These are phyloP conservation scores for Drosophila picticornis DNA, from an alignment of 2,888 invertebrate species.

Conservation along the genomic window DNA sequence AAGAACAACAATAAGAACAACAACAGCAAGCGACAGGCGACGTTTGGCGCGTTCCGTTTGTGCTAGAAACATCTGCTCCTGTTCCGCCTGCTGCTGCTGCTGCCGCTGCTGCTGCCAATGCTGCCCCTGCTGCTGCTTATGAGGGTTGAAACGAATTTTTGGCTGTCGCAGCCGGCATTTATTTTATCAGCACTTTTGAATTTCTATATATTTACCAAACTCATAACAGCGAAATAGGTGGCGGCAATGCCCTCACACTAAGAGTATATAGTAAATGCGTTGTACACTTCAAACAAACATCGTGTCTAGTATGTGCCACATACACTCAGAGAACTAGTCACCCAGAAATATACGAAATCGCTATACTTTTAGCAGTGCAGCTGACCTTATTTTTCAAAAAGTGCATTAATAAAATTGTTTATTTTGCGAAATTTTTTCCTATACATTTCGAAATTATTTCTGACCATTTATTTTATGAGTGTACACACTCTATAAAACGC, in stretches of 20 bases:
- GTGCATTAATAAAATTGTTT: background rate
- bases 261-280: conserved; percentile 4
- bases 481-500: conserved; percentile 27
- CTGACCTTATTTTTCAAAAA: background rate
- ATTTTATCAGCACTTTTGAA: conserved; percentile 76
- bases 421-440: background rate
- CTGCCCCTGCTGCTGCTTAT: conserved; percentile 13
- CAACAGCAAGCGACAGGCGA: conserved; percentile 43
- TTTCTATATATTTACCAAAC: conserved; percentile 68
- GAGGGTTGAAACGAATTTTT: conserved; percentile 75
- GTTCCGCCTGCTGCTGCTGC: conserved; percentile 34
- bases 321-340: background rate
- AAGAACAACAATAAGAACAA: conserved; percentile 18
- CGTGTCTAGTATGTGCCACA: background rate
- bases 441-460: conserved; percentile 6
- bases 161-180: conserved; percentile 67
- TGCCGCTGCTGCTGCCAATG: conserved; percentile 7
- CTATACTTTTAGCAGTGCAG: background rate
- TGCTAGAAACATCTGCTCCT: conserved; percentile 83
- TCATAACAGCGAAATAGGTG: conserved; percentile 62
- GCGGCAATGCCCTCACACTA: conserved; percentile 26
- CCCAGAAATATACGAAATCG: background rate
- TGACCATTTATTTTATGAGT: background rate
- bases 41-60: conserved; percentile 83
- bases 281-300: background rate